phyloP scores from a whole-genome alignment of 1,140 invertebrate species.

The Drosophila athabasca region DNA sequence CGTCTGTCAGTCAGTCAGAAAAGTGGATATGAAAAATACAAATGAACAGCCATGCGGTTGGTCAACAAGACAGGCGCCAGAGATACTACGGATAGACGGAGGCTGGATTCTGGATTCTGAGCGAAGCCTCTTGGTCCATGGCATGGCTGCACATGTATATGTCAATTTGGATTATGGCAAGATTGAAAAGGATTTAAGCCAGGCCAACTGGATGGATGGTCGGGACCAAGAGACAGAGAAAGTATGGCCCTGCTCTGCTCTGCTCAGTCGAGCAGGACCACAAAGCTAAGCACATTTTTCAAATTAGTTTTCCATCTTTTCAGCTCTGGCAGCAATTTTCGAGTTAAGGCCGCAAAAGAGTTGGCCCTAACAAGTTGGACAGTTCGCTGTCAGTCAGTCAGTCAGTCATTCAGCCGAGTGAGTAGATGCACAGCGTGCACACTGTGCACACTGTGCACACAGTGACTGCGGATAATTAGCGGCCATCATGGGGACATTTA shows the following conservation, averaged over 20 bases:
- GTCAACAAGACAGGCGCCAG: conserved; percentile 67
- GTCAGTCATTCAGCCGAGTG: conserved; percentile 31
- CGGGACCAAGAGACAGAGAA: conserved; percentile 20
- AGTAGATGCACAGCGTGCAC: conserved; percentile 34
- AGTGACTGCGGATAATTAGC: conserved; percentile 71
- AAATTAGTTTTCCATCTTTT: conserved; percentile 75
- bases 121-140: conserved; percentile 51
- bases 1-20: conserved; percentile 28
- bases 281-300: conserved; percentile 67
- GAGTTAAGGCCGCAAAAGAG: conserved; percentile 44
- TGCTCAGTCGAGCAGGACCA: background rate
- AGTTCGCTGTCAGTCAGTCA: conserved; percentile 31
- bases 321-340: conserved; percentile 51
- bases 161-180: conserved; percentile 77
- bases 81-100: conserved; percentile 12
- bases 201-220: conserved; percentile 21
- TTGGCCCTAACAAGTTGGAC: conserved; percentile 42
- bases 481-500: conserved; percentile 61
- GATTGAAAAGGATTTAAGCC: conserved; percentile 72
- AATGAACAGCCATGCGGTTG: conserved; percentile 76
- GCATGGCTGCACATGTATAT: conserved; percentile 57
- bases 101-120: conserved; percentile 57
- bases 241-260: conserved; percentile 14
- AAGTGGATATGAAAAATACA: conserved; percentile 74
- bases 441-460: conserved; percentile 41